Conservation (phyloP, 2,797 vertebrate species). For the Psittacula derbiana region DNA sequence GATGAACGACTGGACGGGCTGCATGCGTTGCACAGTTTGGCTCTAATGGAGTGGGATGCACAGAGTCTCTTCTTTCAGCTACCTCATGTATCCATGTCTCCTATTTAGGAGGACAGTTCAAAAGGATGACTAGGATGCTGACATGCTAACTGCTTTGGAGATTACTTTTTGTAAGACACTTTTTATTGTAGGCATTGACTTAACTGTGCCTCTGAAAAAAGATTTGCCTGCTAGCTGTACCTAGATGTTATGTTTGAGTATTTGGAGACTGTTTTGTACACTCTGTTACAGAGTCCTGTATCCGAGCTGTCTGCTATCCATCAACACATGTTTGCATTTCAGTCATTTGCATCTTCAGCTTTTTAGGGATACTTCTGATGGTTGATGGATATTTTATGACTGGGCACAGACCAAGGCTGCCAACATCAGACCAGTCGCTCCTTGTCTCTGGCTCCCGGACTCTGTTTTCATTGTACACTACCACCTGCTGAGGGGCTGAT, state of each 20-base stretch:
- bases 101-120: neutral
- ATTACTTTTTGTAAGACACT: neutral
- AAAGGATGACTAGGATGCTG: neutral
- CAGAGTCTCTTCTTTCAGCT: neutral
- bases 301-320: neutral
- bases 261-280: neutral
- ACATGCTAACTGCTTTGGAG: neutral
- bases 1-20: neutral
- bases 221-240: neutral
- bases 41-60: neutral
- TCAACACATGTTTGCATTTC: neutral
- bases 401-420: neutral
- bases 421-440: neutral
- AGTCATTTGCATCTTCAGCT: neutral
- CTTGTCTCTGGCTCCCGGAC: neutral
- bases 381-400: neutral
- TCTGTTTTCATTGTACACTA: neutral
- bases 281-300: rapidly evolving
- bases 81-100: neutral
- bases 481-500: neutral
- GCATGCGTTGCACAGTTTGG: neutral
- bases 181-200: neutral
- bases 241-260: neutral
- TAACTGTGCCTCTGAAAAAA: neutral
- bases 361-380: neutral